Evolutionary conservation across 2,797 vertebrate species (phyloP).

Genomic region (Saxicola maurus): DNA sequence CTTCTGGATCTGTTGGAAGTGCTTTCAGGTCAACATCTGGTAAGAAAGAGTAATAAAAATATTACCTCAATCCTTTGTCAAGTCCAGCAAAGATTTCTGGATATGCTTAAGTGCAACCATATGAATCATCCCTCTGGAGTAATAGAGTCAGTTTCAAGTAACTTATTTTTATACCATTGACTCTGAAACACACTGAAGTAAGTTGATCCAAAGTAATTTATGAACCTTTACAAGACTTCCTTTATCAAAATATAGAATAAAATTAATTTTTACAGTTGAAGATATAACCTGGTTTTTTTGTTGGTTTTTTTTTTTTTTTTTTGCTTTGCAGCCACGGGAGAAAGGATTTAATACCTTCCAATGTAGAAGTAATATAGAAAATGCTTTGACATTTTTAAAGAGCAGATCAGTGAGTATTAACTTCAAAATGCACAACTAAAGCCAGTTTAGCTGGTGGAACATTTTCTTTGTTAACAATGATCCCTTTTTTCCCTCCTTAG

Average conservation of each 20-base stretch:
- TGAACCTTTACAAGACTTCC: neutral
- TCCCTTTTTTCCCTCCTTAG: constrained; percentile 63
- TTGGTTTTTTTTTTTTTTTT: neutral
- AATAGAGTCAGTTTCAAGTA: neutral
- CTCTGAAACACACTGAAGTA: neutral
- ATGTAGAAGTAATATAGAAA: constrained; percentile 90
- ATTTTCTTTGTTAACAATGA: constrained; percentile 41
- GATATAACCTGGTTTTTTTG: neutral
- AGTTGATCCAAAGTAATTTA: neutral
- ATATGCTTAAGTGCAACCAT: neutral
- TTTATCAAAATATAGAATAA: neutral
- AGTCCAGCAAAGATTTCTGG: neutral
- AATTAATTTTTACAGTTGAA: neutral
- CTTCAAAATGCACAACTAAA: neutral
- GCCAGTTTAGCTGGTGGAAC: neutral
- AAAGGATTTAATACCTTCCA: constrained; percentile 86
- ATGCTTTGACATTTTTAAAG: constrained; percentile 86
- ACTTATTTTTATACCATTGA: neutral
- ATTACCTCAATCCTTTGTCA: neutral
- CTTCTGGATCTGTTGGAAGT: constrained; percentile 94
- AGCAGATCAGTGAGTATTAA: constrained; percentile 82
- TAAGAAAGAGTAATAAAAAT: constrained; percentile 69
- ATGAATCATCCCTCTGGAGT: neutral
- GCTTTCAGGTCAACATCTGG: constrained; percentile 88
- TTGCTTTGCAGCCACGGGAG: constrained; percentile 81